Evolutionary conservation across 1,140 invertebrate species (phyloP), one percentile per base, ranked within the genome.

Genomic region (Propsilocerus akamusi): DNA sequence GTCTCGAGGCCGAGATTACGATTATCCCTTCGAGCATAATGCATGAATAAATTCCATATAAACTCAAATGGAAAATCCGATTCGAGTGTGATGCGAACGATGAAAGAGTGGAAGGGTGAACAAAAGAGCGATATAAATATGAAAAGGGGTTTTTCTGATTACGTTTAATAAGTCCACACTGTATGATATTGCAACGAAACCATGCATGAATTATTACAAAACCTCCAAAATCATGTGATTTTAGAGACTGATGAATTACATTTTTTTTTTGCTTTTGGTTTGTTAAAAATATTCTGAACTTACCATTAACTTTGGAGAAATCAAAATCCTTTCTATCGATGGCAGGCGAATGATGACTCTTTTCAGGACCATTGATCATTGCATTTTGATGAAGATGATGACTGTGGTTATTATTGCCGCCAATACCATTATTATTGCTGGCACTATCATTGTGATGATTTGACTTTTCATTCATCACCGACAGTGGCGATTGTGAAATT

Each of bases 301-400:
- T 25, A 52, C 51, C 47, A 41, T 48, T 48, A 25, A 52, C 23
- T 46, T 52, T 52, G 3, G 51, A 48, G 3, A 52, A 48, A 52
- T 52, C 51, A 25, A 52, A 52, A 30, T 48, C 46, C 26, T 41
- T 52, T 3, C 47, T 22, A 5, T 52, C 51, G 4, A 37, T 14
- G 2, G 46, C 14, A 8, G 47, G 26, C 26, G 46, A 48, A 8
- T 46, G 32, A 7, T 41, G 4, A 17, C 34, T 28, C 24, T 49
- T 52, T 4, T 52, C 47, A 22, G 30, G 34, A 11, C 34, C 34
- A 41, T 41, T 41, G 17, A 41, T 41, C 8, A 20, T 41, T 41
- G 34, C 34, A 30, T n/a, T n/a, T n/a, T n/a, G n/a, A n/a, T n/a
- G n/a, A n/a, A n/a, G 22, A 20, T 2, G 14, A 14, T 47, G 23